Conservation (phyloP, 1,140 invertebrate species). For the Dinothrombium tinctorium region DNA sequence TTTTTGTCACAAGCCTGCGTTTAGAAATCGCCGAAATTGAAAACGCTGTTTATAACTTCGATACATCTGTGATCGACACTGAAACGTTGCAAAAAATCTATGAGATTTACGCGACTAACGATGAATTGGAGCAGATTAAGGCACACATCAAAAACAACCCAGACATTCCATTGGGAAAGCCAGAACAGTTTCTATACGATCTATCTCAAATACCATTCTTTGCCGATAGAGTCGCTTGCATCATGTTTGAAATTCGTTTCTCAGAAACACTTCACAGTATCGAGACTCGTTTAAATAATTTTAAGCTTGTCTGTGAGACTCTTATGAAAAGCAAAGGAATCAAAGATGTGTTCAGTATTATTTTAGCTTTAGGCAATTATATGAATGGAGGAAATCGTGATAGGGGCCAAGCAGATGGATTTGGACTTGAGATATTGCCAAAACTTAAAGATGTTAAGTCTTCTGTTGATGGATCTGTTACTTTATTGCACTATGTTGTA, state of each 20-base stretch:
- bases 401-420: slow-evolving; percentile 84
- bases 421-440: slow-evolving; percentile 72
- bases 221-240: slow-evolving; percentile 66
- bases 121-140: slow-evolving; percentile 56
- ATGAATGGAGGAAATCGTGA: slow-evolving; percentile 84
- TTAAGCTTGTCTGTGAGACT: slow-evolving; percentile 60
- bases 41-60: slow-evolving; percentile 77
- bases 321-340: slow-evolving; percentile 46
- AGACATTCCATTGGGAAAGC: slow-evolving; percentile 60
- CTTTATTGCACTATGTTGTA: slow-evolving; percentile 76
- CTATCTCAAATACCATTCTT: slow-evolving; percentile 68
- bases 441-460: slow-evolving; percentile 89
- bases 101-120: slow-evolving; percentile 56
- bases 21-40: slow-evolving; percentile 80
- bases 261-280: slow-evolving; percentile 53
- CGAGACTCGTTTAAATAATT: slow-evolving; percentile 56
- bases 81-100: slow-evolving; percentile 79
- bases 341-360: slow-evolving; percentile 60
- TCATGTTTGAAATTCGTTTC: slow-evolving; percentile 79
- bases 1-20: slow-evolving; percentile 69
- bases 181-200: slow-evolving; percentile 70
- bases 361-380: slow-evolving; percentile 78
- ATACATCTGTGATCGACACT: slow-evolving; percentile 61
- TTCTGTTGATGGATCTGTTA: slow-evolving; percentile 45
- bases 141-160: slow-evolving; percentile 41